Conservation (phyloP, 2,888 invertebrate genomes). For the Hydrotaea cyrtoneurina region DNA sequence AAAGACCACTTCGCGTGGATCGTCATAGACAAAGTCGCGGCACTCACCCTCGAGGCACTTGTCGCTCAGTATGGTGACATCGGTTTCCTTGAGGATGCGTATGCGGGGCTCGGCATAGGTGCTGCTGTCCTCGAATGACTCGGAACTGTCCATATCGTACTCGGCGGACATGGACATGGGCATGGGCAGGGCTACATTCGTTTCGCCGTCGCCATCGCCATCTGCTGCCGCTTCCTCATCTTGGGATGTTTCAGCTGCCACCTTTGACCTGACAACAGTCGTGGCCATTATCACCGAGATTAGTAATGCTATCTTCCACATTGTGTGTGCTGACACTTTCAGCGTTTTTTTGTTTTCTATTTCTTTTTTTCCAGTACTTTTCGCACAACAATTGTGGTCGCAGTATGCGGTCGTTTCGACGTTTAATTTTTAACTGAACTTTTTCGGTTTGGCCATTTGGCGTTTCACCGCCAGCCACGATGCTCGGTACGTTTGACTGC, state of each 20-base stretch:
- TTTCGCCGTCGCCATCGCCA: too few species aligned
- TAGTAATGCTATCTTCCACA: conserved; percentile 31
- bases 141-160: background rate
- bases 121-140: background rate
- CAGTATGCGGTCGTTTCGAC: conserved; percentile 55
- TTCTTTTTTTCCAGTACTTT: background rate
- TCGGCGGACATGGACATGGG: background rate
- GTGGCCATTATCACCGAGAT: conserved; percentile 15
- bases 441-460: conserved; percentile 39
- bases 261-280: background rate
- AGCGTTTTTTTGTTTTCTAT: too few species aligned
- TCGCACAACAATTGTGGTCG: background rate
- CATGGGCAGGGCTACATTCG: background rate
- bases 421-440: conserved; percentile 64
- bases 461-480: conserved; percentile 23
- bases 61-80: conserved; percentile 51
- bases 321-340: background rate
- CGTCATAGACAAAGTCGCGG: conserved; percentile 69
- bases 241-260: background rate
- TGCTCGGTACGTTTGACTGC: too few species aligned
- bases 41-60: conserved; percentile 69
- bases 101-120: background rate
- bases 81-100: background rate
- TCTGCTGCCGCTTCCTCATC: background rate
- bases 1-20: conserved; percentile 70